These are phyloP conservation scores for Bursaphelenchus okinawaensis DNA, from an alignment of 2,888 invertebrate genomes.

Conservation along the genomic window DNA sequence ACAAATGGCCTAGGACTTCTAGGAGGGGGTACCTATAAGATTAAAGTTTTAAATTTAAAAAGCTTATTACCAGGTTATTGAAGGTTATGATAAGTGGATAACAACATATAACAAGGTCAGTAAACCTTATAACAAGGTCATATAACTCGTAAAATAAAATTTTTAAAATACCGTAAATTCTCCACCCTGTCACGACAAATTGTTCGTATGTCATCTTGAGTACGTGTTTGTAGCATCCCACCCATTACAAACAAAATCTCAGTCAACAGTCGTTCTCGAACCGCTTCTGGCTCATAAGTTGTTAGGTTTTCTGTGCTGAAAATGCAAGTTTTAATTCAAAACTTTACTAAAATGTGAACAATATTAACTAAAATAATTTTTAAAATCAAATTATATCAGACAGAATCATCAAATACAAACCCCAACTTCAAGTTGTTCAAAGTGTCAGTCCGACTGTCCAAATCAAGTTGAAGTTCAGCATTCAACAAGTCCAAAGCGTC, in stretches of 20 bases:
- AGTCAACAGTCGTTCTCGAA: background rate
- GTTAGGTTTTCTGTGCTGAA: background rate
- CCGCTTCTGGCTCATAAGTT: background rate
- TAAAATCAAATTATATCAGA: background rate
- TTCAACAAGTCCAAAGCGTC: constrained; percentile 9
- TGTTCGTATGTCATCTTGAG: background rate
- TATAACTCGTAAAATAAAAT: too few relatives aligned
- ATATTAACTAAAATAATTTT: background rate
- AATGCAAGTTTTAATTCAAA: too few relatives aligned
- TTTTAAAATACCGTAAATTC: background rate
- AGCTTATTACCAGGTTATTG: too few relatives aligned
- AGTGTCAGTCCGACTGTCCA: background rate
- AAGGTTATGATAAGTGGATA: too few relatives aligned
- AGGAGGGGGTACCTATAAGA: background rate
- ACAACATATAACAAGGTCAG: too few relatives aligned
- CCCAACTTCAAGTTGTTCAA: background rate
- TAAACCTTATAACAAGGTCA: too few relatives aligned
- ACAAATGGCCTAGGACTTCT: background rate
- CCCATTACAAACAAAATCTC: background rate
- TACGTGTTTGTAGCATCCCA: background rate
- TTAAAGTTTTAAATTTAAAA: too few relatives aligned
- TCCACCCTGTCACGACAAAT: background rate
- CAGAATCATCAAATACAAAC: background rate
- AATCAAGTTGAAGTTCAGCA: constrained; percentile 1
- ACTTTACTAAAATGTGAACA: background rate